phyloP scores from a whole-genome alignment of 2,797 vertebrate species.

The Arctocebus calabarensis region DNA sequence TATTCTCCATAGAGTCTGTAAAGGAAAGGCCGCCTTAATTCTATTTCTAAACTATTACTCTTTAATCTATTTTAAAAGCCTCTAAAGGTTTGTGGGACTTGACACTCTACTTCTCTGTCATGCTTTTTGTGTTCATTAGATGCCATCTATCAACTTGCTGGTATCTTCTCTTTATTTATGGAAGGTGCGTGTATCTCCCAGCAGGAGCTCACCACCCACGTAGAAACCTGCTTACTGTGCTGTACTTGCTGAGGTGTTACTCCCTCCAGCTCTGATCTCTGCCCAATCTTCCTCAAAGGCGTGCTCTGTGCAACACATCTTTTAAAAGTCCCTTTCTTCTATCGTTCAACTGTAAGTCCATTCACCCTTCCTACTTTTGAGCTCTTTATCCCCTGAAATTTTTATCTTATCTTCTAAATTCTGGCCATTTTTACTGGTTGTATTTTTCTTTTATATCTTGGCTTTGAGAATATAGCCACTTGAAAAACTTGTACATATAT shows the following conservation, averaged over 20 bases:
- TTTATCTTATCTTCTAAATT: conserved; percentile 23
- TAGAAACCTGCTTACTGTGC: not conserved
- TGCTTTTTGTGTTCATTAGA: not conserved
- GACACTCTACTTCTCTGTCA: not conserved
- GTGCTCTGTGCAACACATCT: not conserved
- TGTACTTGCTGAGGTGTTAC: not conserved
- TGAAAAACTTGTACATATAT: not conserved
- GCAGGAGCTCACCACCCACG: not conserved
- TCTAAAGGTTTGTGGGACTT: not conserved
- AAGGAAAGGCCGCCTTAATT: not conserved
- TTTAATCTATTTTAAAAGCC: not conserved
- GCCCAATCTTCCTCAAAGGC: not conserved
- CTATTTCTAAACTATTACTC: not conserved
- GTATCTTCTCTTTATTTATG: not conserved
- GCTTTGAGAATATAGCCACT: not conserved
- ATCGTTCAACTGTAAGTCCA: not conserved
- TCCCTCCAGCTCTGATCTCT: not conserved
- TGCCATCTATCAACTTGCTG: not conserved
- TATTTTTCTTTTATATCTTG: conserved; percentile 27
- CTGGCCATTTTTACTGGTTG: not conserved
- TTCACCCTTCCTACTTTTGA: not conserved
- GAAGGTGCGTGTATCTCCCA: not conserved
- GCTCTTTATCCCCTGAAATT: not conserved
- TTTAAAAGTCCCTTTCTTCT: not conserved
- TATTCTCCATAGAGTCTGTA: not conserved